phyloP scores from a whole-genome alignment of 2,113 vertebrate genomes.

The Muntiacus reevesi region DNA sequence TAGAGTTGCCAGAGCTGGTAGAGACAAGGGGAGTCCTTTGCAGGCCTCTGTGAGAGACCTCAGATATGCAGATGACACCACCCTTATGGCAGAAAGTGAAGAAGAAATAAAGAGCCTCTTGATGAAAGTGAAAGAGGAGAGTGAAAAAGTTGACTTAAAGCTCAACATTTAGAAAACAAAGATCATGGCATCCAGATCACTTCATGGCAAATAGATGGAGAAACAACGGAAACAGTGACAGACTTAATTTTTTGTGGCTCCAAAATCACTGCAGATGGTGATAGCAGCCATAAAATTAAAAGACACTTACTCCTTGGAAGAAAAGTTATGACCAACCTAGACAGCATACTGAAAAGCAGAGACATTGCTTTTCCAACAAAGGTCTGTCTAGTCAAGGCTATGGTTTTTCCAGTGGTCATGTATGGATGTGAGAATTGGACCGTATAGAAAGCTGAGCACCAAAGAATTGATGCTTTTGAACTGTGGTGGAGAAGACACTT shows the following conservation, averaged over 20 bases:
- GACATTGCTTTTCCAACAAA: not conserved
- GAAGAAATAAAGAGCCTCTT: not conserved
- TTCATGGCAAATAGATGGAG: not conserved
- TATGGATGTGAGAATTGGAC: not conserved
- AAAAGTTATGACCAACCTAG: not conserved
- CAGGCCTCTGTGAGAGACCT: not conserved
- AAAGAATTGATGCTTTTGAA: not conserved
- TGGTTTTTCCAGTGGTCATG: not conserved
- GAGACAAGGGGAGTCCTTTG: fast-evolving
- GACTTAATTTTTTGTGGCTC: not conserved
- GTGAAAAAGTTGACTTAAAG: not conserved
- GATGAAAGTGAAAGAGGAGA: not conserved
- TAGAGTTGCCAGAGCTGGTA: not conserved
- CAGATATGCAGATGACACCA: not conserved
- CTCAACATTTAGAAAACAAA: not conserved
- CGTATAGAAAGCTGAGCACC: not conserved
- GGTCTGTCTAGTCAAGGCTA: not conserved
- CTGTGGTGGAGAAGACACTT: not conserved
- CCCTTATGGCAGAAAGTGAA: not conserved
- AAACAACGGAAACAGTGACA: not conserved
- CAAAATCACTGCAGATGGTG: not conserved
- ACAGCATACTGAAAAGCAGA: not conserved
- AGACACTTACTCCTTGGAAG: not conserved
- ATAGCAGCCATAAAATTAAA: not conserved
- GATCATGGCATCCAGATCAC: not conserved